Conservation (phyloP, 1,140 invertebrate genomes). For the Pseudomyrmex gracilis region DNA sequence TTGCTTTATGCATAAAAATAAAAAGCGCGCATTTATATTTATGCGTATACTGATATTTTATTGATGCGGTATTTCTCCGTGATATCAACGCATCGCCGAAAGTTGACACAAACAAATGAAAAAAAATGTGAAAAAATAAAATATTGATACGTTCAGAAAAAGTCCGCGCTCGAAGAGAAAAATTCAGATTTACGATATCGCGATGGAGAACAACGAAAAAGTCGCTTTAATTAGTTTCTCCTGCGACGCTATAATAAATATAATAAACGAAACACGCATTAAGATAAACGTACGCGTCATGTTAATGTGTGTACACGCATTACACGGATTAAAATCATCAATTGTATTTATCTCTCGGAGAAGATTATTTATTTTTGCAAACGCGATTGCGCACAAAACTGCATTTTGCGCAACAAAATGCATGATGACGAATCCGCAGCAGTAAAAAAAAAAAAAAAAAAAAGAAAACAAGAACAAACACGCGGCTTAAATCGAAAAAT, state of each 20-base stretch:
- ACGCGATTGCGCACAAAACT: not conserved
- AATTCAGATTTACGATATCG: not conserved
- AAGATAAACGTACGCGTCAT: not conserved
- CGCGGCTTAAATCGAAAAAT: constrained; percentile 5
- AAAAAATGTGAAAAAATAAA: constrained; percentile 45
- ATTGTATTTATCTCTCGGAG: not conserved
- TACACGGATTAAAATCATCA: not conserved
- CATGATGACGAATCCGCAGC: no score
- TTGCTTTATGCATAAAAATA: constrained; percentile 42
- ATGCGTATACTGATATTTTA: constrained; percentile 33
- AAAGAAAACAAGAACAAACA: not conserved
- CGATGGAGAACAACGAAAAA: not conserved
- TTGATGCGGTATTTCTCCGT: constrained; percentile 29
- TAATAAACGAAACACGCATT: not conserved
- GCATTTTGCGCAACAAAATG: not conserved
- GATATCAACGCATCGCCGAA: constrained; percentile 5
- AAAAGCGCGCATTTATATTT: constrained; percentile 53
- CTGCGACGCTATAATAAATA: constrained; percentile 16
- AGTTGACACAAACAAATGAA: constrained; percentile 19
- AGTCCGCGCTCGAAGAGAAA: not conserved
- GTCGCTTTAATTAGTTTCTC: constrained; percentile 12
- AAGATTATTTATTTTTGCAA: not conserved
- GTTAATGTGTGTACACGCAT: not conserved
- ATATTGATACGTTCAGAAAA: constrained; percentile 13
- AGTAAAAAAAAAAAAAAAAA: no score